A percentile compares a stretch with the other conserved stretches of the same genome.
Evolutionary conservation across 2,888 invertebrate genomes (phyloP).

Genomic region (Melanostoma scalare): DNA sequence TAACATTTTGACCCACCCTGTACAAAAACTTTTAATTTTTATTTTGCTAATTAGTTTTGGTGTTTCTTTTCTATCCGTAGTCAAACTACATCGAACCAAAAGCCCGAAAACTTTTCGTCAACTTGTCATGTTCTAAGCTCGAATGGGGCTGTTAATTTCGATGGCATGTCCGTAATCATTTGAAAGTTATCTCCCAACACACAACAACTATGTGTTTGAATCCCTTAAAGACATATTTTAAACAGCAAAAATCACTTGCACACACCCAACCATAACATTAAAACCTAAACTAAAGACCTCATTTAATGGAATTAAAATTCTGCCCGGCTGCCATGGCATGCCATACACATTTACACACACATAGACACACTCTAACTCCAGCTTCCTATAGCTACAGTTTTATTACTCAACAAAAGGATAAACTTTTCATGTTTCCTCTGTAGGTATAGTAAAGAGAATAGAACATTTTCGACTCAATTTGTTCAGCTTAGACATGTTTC

Average conservation of each 20-base stretch:
- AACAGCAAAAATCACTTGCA: constrained; percentile 16
- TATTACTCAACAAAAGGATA: constrained; percentile 43
- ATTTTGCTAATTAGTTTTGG: too few relatives aligned
- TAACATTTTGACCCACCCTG: too few relatives aligned
- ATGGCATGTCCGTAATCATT: too few relatives aligned
- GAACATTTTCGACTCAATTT: constrained; percentile 56
- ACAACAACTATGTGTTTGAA: neutral
- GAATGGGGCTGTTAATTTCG: too few relatives aligned
- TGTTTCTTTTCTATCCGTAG: too few relatives aligned
- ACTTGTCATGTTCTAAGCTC: too few relatives aligned
- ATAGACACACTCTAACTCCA: too few relatives aligned
- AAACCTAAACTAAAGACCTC: constrained; percentile 11
- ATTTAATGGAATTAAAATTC: constrained; percentile 36
- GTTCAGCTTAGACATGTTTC: constrained; percentile 47
- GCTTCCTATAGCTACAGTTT: constrained; percentile 1
- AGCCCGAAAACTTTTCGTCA: too few relatives aligned
- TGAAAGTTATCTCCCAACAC: too few relatives aligned
- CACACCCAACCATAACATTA: constrained; percentile 20
- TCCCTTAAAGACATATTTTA: neutral
- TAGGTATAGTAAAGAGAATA: constrained; percentile 8
- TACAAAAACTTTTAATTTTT: too few relatives aligned
- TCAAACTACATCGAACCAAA: too few relatives aligned
- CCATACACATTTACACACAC: constrained; percentile 14
- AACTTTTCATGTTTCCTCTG: constrained; percentile 39
- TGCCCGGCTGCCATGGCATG: constrained; percentile 7